Percentiles rank a stretch among this genome's conserved stretches.
phyloP scores from a whole-genome alignment of 2,797 vertebrate species.

The Poeciliopsis infans region DNA sequence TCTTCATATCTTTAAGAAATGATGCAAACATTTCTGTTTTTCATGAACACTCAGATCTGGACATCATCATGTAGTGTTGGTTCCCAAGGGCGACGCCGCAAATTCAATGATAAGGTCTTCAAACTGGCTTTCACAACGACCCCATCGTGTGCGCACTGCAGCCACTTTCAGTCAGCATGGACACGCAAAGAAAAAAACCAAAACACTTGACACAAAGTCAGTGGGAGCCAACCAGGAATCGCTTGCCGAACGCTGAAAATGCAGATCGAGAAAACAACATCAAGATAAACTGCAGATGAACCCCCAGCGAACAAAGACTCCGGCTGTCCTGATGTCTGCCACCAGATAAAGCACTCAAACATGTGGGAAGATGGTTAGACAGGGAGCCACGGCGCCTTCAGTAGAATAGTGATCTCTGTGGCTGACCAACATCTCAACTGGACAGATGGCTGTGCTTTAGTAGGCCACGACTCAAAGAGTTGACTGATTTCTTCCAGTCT shows the following conservation, averaged over 20 bases:
- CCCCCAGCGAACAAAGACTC: slow-evolving; percentile 6
- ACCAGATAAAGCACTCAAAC: slow-evolving; percentile 1
- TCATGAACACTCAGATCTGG: neutral
- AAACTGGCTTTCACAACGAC: slow-evolving; percentile 3
- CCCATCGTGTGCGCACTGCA: neutral
- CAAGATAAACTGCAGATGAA: neutral
- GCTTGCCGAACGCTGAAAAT: neutral
- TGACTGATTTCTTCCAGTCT: slow-evolving; percentile 9
- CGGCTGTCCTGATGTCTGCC: neutral
- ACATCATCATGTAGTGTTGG: neutral
- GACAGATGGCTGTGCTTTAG: slow-evolving; percentile 26
- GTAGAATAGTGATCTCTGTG: neutral
- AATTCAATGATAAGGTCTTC: neutral
- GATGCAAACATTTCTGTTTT: neutral
- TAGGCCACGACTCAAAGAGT: slow-evolving; percentile 10
- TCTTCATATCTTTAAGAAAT: neutral
- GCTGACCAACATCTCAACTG: slow-evolving; percentile 31
- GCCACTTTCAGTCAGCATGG: slow-evolving; percentile 14
- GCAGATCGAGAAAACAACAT: slow-evolving; percentile 3
- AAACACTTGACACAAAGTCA: slow-evolving; percentile 1
- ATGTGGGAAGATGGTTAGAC: slow-evolving; percentile 2
- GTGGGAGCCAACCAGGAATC: slow-evolving; percentile 9
- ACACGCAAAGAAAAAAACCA: neutral
- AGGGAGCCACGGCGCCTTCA: neutral
- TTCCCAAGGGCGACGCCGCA: neutral